Evolutionary conservation across 2,113 vertebrate species (phyloP).

Genomic region (Entomyzon cyanotis): DNA sequence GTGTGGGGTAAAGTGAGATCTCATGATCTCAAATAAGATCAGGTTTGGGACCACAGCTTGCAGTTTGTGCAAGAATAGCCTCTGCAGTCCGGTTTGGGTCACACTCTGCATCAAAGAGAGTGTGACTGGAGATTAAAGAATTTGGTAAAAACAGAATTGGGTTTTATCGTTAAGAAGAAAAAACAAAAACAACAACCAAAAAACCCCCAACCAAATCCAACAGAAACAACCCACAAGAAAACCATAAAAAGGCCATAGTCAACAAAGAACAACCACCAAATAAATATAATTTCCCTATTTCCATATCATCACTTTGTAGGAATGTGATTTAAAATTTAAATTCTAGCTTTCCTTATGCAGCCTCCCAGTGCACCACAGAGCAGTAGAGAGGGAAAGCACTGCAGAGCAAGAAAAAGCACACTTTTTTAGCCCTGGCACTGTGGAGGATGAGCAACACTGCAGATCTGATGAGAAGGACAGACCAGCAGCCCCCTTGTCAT

Average conservation of each 20-base stretch:
- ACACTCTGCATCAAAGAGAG: background rate
- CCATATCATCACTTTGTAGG: background rate
- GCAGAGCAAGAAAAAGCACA: background rate
- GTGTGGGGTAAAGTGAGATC: background rate
- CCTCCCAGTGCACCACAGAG: background rate
- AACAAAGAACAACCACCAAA: background rate
- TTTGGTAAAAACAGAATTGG: background rate
- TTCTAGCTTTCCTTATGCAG: background rate
- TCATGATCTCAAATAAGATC: background rate
- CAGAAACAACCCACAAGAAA: background rate
- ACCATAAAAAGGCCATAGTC: background rate
- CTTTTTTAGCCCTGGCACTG: background rate
- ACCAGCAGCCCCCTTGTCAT: fast-evolving
- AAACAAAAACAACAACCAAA: background rate
- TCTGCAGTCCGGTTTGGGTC: background rate
- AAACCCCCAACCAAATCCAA: background rate
- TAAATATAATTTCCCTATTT: background rate
- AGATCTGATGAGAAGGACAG: background rate
- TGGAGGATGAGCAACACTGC: background rate
- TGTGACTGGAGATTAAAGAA: background rate
- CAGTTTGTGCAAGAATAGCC: background rate
- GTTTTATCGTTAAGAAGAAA: background rate
- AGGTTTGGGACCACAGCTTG: background rate
- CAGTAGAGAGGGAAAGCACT: background rate
- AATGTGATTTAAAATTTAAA: background rate